A percentile compares a stretch with the other conserved stretches of the same genome.
These are phyloP conservation scores for Resseliella maxima DNA, from an alignment of 2,888 invertebrate species.

Conservation along the genomic window DNA sequence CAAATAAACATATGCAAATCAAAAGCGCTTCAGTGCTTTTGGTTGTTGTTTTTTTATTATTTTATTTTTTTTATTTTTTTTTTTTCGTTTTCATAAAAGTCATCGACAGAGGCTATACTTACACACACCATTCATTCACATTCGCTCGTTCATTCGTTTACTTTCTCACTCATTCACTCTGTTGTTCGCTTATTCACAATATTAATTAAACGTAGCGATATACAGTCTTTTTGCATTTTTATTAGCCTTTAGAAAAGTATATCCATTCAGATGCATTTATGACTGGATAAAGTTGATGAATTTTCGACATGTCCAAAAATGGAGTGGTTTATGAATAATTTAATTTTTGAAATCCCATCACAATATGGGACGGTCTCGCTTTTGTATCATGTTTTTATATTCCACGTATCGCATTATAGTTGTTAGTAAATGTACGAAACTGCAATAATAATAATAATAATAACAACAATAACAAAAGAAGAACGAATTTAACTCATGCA, in stretches of 20 bases:
- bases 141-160: too few species aligned
- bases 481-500: too few species aligned
- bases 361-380: too few species aligned
- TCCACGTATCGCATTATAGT: too few species aligned
- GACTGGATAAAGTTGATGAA: background rate
- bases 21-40: background rate
- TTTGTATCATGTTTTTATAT: background rate
- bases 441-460: too few species aligned
- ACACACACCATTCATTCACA: too few species aligned
- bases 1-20: slow-evolving; percentile 48
- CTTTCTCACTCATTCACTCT: background rate
- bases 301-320: slow-evolving; percentile 20
- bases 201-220: background rate
- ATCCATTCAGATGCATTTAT: background rate
- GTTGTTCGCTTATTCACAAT: background rate
- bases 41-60: too few species aligned
- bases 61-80: too few species aligned
- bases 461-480: too few species aligned
- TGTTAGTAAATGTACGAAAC: too few species aligned
- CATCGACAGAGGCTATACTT: background rate
- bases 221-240: background rate
- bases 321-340: slow-evolving; percentile 29
- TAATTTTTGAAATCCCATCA: slow-evolving; percentile 7
- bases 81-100: too few species aligned
- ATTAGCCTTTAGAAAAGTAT: background rate